A percentile compares a stretch with the other conserved stretches of the same genome.
Evolutionary conservation across 2,797 vertebrate species (phyloP).

Genomic region (Neostethus bicornis): DNA sequence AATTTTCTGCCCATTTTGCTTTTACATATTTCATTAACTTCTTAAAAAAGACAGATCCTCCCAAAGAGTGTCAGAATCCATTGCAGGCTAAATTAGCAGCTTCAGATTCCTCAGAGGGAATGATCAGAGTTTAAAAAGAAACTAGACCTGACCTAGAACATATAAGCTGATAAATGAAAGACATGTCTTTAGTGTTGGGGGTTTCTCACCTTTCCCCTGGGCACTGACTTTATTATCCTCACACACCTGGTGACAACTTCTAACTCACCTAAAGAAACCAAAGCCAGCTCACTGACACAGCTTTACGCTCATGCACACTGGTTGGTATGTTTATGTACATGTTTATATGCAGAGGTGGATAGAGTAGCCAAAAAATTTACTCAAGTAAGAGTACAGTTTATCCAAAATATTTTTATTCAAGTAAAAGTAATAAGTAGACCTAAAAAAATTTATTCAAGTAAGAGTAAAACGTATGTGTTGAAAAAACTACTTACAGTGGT

Average conservation of each 20-base stretch:
- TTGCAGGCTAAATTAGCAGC: conserved; percentile 45
- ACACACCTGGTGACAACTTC: conserved; percentile 46
- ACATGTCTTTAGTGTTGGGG: conserved; percentile 40
- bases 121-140: conserved; percentile 70
- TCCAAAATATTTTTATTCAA: too few species aligned
- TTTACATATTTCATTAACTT: conserved; percentile 10
- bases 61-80: conserved; percentile 31
- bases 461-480: too few species aligned
- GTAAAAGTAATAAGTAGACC: too few species aligned
- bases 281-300: conserved; percentile 30
- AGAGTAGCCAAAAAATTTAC: too few species aligned
- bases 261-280: conserved; percentile 32
- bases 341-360: too few species aligned
- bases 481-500: too few species aligned
- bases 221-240: conserved; percentile 51
- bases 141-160: conserved; percentile 67
- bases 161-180: conserved; percentile 39
- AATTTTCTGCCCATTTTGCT: not conserved
- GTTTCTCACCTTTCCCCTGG: conserved; percentile 23
- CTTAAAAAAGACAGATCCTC: conserved; percentile 22
- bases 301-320: conserved; percentile 38
- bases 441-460: too few species aligned
- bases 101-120: conserved; percentile 43
- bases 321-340: too few species aligned
- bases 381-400: too few species aligned